These are phyloP conservation scores for Ips nitidus DNA, from an alignment of 1,140 invertebrate species.

Conservation along the genomic window DNA sequence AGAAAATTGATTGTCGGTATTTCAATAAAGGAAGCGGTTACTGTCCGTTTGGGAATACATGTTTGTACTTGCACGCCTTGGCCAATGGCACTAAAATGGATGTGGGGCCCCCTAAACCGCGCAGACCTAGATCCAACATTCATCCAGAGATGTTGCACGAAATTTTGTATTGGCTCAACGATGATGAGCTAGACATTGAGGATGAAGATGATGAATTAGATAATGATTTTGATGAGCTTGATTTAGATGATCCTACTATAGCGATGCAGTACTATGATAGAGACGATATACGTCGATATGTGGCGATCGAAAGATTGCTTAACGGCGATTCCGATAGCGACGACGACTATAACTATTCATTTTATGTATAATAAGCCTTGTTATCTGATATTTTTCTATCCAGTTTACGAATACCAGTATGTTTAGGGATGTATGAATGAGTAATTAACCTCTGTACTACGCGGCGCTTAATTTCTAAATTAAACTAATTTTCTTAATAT, in stretches of 20 bases:
- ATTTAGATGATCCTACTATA: slow-evolving; percentile 27
- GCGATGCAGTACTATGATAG: slow-evolving; percentile 35
- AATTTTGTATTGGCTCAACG: slow-evolving; percentile 32
- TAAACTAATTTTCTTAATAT: too few species aligned
- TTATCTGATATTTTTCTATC: too few species aligned
- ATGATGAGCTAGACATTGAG: slow-evolving; percentile 12
- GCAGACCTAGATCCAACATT: slow-evolving; percentile 46
- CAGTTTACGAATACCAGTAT: too few species aligned
- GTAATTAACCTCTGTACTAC: too few species aligned
- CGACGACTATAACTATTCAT: slow-evolving; percentile 4
- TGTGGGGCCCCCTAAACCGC: slow-evolving; percentile 65
- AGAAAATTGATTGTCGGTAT: slow-evolving; percentile 84
- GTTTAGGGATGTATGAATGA: too few species aligned
- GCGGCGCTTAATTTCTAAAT: too few species aligned
- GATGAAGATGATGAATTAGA: slow-evolving; percentile 13
- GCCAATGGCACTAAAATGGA: slow-evolving; percentile 76
- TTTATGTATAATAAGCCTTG: background rate
- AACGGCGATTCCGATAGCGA: slow-evolving; percentile 21
- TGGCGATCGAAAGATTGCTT: slow-evolving; percentile 25
- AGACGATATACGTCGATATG: slow-evolving; percentile 28
- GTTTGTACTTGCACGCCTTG: slow-evolving; percentile 82
- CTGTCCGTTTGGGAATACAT: slow-evolving; percentile 89
- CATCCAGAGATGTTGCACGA: slow-evolving; percentile 23
- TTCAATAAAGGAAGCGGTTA: slow-evolving; percentile 76
- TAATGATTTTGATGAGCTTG: slow-evolving; percentile 14